Evolutionary conservation across 2,113 vertebrate genomes (phyloP), one percentile per base, ranked within the genome.

Genomic region (Ranitomeya imitator): DNA sequence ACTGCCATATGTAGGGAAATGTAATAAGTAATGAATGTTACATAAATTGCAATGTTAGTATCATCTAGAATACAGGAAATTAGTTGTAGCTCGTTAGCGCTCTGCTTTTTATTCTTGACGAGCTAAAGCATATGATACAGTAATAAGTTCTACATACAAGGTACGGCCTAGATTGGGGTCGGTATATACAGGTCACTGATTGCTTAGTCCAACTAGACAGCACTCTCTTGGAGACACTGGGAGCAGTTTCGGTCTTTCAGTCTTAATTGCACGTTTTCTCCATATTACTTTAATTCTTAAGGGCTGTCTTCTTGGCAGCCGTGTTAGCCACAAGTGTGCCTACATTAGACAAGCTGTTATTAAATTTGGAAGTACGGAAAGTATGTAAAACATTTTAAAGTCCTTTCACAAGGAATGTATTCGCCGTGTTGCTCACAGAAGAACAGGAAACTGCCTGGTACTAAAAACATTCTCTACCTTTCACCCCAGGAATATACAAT

Each of bases 311-410:
- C 31, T 69, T 83, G 69, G 71, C 84, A 85, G 71, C 54, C 60
- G 26, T 74, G 15, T 57, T 59, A 74, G 54, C 45, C 55, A 45
- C 9, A 3, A 37, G 19, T 83, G 63, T 26, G 52, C 23, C 69
- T 85, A 23, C 55, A 61, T 59, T 61, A 63, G 37, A 79, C 76
- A 78, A 78, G 85, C 45, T 57, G 21, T 86, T 86, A 79, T 63
- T 79, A 79, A 26, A 79, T 63, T 18, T 86, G 6, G n/a, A 65
- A n/a, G 31, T 61, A 65, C 54, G 85, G 79, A 79, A 79, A 86
- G 76, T 67, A 86, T 79, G 60, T 67, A 55, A 79, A 86, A 86
- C 12, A 69, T 79, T 67, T 16, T 19, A 31, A 55, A 69, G 61
- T 45, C n/a, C 21, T 26, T 31, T 52, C 14, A 7, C 63, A 51